Evolutionary conservation across 2,113 vertebrate species (phyloP).

Genomic region (Cyprinodon brontotheroides): DNA sequence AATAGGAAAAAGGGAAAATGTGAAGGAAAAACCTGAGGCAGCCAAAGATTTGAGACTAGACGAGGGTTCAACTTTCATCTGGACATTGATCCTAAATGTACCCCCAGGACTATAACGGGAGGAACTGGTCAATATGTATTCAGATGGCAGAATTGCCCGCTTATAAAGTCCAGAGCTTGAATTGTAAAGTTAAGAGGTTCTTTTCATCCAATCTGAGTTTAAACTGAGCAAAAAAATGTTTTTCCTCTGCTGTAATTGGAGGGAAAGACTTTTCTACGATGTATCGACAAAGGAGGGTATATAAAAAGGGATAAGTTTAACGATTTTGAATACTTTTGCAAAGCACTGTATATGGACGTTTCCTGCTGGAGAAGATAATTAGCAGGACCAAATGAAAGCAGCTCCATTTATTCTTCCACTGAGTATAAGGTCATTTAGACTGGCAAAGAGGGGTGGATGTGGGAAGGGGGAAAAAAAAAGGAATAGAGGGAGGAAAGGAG

Average conservation of each 20-base stretch:
- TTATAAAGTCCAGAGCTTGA: not conserved
- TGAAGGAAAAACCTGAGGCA: too few species aligned
- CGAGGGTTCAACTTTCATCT: too few species aligned
- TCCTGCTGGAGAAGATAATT: slow-evolving; percentile 60
- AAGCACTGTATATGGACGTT: slow-evolving; percentile 51
- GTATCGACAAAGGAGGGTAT: not conserved
- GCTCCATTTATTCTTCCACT: slow-evolving; percentile 62
- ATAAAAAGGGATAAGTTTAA: not conserved
- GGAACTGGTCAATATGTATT: too few species aligned
- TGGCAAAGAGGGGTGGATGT: slow-evolving; percentile 70
- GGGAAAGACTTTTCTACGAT: not conserved
- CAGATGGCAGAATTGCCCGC: not conserved
- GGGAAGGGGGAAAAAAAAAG: slow-evolving; percentile 58
- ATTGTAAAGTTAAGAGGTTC: too few species aligned
- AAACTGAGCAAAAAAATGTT: not conserved
- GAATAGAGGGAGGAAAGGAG: slow-evolving; percentile 58
- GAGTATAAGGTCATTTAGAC: slow-evolving; percentile 72
- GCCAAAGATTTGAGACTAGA: too few species aligned
- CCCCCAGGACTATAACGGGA: too few species aligned
- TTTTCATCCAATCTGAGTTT: not conserved
- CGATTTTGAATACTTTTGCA: not conserved
- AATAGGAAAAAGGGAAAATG: too few species aligned
- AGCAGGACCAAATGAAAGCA: slow-evolving; percentile 62
- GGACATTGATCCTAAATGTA: too few species aligned
- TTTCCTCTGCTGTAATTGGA: not conserved